Base-by-base conservation (phyloP, 1,140 invertebrate species). In the Listronotus oregonensis region DNA sequence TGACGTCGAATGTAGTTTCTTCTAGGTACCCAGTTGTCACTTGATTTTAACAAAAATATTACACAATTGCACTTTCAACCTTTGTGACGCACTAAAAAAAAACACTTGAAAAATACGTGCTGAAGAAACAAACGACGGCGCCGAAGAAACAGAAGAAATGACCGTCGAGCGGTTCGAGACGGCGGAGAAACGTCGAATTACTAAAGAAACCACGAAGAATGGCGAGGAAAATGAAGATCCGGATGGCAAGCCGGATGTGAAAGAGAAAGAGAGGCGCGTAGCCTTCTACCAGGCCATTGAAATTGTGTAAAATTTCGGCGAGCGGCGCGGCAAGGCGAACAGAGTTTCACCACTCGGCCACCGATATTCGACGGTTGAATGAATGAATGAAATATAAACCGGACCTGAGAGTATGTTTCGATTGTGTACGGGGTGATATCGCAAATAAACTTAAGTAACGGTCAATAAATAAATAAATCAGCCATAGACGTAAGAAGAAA, bases 371-470 rank as follows among this genome's bases (percentile, higher is more conserved):
- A 54, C 61, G 7, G 31, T 27, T 51, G 55, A 65, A 66, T 58
- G 58, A 66, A 66, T 66, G 57, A 61, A 49, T 60, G 57, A 60
- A 66, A 66, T 55, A 54, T 56, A 50, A 66, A 66, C 64, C 64
- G 64, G 64, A 66, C 64, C 55, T 66, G 57, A 46, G 50, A 47
- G 51, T 15, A 37, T 37, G 51, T 37, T 21, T 56, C 40, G 43
- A 49, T 52, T 44, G 12, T 18, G 12, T 64, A 46, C 42, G 56
- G 37, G 56, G 56, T 17, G 7, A 15, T 52, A 14, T 52, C 50
- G 18, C n/a, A 31, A 15, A 39, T 18, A 5, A 31, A 27, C 9
- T 8, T 15, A 1, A 44, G 42, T 11, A n/a, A 50, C 12, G 21
- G 21, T 27, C 21, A 5, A 27, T 27, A 27, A 27, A 27, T 27